Evolutionary conservation across 23 tunicate species (phyloP), one percentile per base, ranked within the genome.

Genomic region (Clavelina lepadiformis): DNA sequence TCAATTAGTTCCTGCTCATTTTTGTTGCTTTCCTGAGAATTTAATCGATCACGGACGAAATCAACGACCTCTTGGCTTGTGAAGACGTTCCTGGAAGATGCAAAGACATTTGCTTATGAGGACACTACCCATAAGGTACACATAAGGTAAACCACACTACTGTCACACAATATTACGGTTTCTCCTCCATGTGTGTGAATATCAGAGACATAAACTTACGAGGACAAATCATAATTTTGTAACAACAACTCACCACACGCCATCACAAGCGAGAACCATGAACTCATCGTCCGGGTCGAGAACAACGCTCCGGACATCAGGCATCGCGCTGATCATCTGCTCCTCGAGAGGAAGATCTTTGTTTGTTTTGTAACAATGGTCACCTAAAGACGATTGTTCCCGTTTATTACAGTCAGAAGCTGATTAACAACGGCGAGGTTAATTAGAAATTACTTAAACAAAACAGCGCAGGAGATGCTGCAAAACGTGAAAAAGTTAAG

Each of bases 241-340:
- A n/a, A n/a, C n/a, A 33, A 0, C 31, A 38, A 53, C 83, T 35
- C 50, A 83, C 97, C 97, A 89, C 21, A 89, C 81, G 29, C 97
- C 97, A 34, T 89, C 97, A 69, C 97, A 89, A 3, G 97, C 97
- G 11, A 89, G 56, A 29, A 89, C 83, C 76, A 89, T 65, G 37
- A 89, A 89, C 33, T 81, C 82, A 75, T 89, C 97, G 5, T 64
- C 82, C 6, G 73, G 79, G 38, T 81, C 26, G 4, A 89, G 51
- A 1, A 27, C 37, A 19, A 89, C 69, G 34, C 69, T 77, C 57
- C 57, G 71, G 5, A 89, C 72, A 65, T 89, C 97, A 55, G 97
- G 97, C 46, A 89, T 38, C 27, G 88, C 80, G 62, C 65, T 68
- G 31, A 89, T 81, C 88, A 89, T 81, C 61, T 89, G 97, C 20